Conservation (phyloP, 2,113 vertebrate genomes). For the Epinephelus moara region DNA sequence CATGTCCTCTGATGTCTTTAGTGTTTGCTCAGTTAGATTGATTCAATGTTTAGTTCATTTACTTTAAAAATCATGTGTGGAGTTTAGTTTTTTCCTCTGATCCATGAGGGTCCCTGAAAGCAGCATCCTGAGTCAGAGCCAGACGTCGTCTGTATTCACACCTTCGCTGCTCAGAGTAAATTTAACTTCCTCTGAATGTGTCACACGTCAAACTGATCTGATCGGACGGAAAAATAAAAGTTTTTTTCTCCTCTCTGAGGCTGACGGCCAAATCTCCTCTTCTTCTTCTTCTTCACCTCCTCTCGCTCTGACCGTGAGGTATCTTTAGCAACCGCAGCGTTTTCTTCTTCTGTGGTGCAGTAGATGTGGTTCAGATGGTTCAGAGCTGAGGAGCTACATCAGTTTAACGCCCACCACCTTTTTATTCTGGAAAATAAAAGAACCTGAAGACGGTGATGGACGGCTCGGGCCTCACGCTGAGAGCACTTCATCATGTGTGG, state of each 20-base stretch:
- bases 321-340: conserved; percentile 35
- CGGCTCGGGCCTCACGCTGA: no score
- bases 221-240: neutral
- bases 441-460: no score
- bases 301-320: conserved; percentile 18
- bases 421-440: conserved; percentile 3
- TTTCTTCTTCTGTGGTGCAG: conserved; percentile 27
- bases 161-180: conserved; percentile 34
- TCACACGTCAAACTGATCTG: neutral
- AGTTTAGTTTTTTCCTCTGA: neutral
- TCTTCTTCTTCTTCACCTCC: conserved; percentile 27
- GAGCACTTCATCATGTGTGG: no score
- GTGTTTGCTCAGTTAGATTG: no score
- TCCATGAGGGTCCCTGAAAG: neutral
- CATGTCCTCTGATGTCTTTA: no score
- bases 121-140: conserved; percentile 12
- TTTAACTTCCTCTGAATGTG: conserved; percentile 28
- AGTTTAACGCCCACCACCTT: conserved; percentile 12
- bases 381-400: conserved; percentile 8
- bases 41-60: no score
- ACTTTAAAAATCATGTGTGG: neutral
- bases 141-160: conserved; percentile 31
- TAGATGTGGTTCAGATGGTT: neutral
- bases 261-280: conserved; percentile 1
- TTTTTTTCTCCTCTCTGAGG: neutral